Percentiles rank a stretch among this genome's conserved stretches.
These are phyloP conservation scores for Cinclus cinclus DNA, from an alignment of 2,113 vertebrate species.

Conservation along the genomic window DNA sequence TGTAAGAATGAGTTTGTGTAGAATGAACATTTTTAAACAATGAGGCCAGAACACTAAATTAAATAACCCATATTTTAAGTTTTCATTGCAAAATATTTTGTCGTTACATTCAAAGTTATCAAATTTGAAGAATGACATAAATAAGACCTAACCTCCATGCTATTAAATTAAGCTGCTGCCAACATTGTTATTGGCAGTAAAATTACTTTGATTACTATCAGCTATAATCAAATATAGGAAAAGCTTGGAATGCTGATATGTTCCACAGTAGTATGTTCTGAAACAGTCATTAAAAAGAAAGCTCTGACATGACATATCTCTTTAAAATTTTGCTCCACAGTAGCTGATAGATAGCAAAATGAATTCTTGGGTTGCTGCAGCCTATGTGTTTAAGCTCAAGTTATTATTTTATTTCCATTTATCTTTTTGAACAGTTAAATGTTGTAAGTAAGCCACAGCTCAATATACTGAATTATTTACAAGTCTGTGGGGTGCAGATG, in stretches of 20 bases:
- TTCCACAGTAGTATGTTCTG: constrained; percentile 35
- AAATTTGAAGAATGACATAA: constrained; percentile 67
- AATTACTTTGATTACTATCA: constrained; percentile 78
- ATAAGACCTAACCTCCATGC: constrained; percentile 59
- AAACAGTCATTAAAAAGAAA: constrained; percentile 33
- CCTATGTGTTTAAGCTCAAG: constrained; percentile 7
- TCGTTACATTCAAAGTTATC: neutral
- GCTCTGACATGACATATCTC: constrained; percentile 39
- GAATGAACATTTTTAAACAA: neutral
- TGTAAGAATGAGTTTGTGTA: neutral
- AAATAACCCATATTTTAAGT: neutral
- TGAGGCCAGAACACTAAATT: neutral
- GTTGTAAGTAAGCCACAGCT: neutral
- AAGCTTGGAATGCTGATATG: constrained; percentile 65
- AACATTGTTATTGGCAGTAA: constrained; percentile 78
- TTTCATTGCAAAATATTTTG: neutral
- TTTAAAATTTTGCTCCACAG: constrained; percentile 56
- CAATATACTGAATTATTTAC: constrained; percentile 5
- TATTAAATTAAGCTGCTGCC: constrained; percentile 67
- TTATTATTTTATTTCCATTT: constrained; percentile 53
- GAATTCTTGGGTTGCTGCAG: constrained; percentile 34
- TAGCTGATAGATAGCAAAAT: constrained; percentile 57
- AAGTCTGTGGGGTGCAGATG: neutral
- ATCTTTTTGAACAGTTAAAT: constrained; percentile 31
- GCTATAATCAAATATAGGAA: constrained; percentile 80